Evolutionary conservation across 2,113 vertebrate genomes (phyloP), one percentile per base, ranked within the genome.

Genomic region (Tamias sibiricus): DNA sequence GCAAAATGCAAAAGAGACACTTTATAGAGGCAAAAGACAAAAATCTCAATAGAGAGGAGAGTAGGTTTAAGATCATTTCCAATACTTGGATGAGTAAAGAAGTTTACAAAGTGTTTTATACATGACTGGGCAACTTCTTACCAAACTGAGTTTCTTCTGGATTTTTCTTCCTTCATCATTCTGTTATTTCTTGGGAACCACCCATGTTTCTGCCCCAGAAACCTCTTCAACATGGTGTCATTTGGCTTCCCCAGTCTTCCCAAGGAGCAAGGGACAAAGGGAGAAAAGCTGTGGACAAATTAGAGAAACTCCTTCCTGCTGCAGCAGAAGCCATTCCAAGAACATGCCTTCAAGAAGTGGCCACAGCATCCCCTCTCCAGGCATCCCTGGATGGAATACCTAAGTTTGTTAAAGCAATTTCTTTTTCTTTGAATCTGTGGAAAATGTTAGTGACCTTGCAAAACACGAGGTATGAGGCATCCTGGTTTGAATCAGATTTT

Each of bases 151-250:
- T 92, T 79, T 89, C 77, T 94, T 94, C 40, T 49, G 35, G 20
- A 77, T 49, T 66, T 57, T 87, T 79, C 85, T 86, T 96, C 35
- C 54, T 87, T 81, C 16, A 62, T 44, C 24, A 69, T 91, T 86
- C 76, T 64, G 11, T 71, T 71, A 44, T 90, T 92, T 77, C 68
- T 96, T 54, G 52, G 74, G 19, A 69, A 35, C 42, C 47, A 75
- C 6, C 26, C 16, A 44, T 13, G 4, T 32, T 35, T 91, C 66
- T 66, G 19, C 14, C 24, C n/a, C 54, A 54, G 71, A 14, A 91
- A 62, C 4, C 40, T 81, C 74, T 91, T 69, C 54, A 93, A 91
- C 28, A 6, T 7, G 6, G 72, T 57, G 32, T 76, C n/a, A 47
- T 68, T 82, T 52, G 37, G 44, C 54, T n/a, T 17, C 10, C 64